Evolutionary conservation across 2,113 vertebrate genomes (phyloP), one percentile per base, ranked within the genome.

Genomic region (Epinephelus fuscoguttatus): DNA sequence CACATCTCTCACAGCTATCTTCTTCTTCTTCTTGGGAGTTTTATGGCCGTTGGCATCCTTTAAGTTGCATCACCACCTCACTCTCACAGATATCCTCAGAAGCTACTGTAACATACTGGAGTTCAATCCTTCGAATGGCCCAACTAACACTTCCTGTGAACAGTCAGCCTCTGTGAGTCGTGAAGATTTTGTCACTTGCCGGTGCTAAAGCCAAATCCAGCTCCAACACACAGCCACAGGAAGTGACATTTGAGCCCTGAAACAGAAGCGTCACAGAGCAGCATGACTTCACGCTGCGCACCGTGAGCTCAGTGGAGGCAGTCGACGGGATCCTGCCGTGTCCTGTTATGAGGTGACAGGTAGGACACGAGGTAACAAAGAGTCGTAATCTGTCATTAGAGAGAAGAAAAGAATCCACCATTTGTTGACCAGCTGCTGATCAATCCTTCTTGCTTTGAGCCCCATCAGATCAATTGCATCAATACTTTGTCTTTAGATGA

Each of bases 301-400:
- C 57, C 13, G 37, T 21, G 52, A 64, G 37, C 40, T 68, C 77
- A 19, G 27, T 52, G 23, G 50, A 57, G 69, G 6, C 55, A 14
- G 42, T 55, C 27, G 62, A 69, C 56, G 49, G 68, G 52, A 57
- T 67, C 83, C 88, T 61, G 67, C 80, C 30, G 63, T 70, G 82
- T 71, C 74, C 84, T 57, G 45, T 89, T 73, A 86, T 18, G 60
- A 90, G 76, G 89, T 71, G 89, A 80, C 64, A 53, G 66, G 27
- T 77, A 47, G 0, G 45, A 88, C 90, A 56, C 80, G 1, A 47
- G 23, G 47, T 37, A 18, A 82, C 88, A 90, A 86, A 83, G 45
- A 69, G 75, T 70, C 62, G 68, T 77, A 61, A 80, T 84, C 71
- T 66, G 42, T 55, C 23, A 47, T 85, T 42, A 12, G 66, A 23